These are phyloP conservation scores for Chrysolina oricalcia DNA, from an alignment of 2,888 invertebrate genomes.

Conservation along the genomic window DNA sequence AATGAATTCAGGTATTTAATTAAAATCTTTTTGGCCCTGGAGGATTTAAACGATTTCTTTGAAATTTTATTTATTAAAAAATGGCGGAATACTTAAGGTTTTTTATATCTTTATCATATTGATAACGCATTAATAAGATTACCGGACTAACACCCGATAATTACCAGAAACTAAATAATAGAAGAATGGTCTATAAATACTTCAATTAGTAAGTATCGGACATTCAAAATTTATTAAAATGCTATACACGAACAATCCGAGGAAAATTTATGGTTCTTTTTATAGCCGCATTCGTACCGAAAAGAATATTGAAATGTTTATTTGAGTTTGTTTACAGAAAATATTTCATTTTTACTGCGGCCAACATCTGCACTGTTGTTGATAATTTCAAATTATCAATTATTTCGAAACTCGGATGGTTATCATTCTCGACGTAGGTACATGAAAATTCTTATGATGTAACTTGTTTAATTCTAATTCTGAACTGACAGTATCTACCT, in stretches of 20 bases:
- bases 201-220: background rate
- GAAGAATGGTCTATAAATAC: too few species aligned
- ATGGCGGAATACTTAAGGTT: too few species aligned
- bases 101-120: too few species aligned
- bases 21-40: too few species aligned
- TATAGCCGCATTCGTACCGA: conserved; percentile 14
- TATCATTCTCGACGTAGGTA: conserved; percentile 23
- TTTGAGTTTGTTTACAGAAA: conserved; percentile 29
- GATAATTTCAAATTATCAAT: conserved; percentile 29
- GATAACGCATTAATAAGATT: too few species aligned
- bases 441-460: conserved; percentile 23
- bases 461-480: conserved; percentile 25
- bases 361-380: conserved; percentile 20
- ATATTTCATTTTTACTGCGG: conserved; percentile 24
- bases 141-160: too few species aligned
- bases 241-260: background rate
- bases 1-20: too few species aligned
- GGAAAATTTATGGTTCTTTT: conserved; percentile 8
- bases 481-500: conserved; percentile 15
- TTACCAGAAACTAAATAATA: too few species aligned
- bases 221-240: conserved; percentile 6
- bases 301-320: conserved; percentile 28
- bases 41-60: too few species aligned
- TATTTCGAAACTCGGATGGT: background rate
- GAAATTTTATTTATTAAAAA: too few species aligned